Evolutionary conservation across 2,797 vertebrate genomes (phyloP).

Genomic region (Semotilus atromaculatus): DNA sequence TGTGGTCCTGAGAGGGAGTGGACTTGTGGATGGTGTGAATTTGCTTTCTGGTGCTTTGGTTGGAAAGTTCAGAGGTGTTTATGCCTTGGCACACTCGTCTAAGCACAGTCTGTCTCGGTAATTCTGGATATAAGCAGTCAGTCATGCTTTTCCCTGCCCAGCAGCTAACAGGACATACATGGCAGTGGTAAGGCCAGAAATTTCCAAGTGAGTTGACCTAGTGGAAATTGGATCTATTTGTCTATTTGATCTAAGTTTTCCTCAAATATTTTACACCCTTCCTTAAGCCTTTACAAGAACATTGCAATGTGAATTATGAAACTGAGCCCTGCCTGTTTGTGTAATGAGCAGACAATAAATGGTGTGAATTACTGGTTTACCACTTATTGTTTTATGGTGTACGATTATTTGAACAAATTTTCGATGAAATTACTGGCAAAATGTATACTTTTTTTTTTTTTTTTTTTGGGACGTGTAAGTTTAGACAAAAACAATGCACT

Average conservation of each 20-base stretch:
- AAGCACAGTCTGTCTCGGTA: constrained; percentile 48
- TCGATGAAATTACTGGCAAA: background rate
- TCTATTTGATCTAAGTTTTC: background rate
- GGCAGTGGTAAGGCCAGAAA: background rate
- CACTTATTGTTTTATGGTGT: background rate
- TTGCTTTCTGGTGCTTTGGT: constrained; percentile 45
- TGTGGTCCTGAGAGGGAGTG: constrained; percentile 1
- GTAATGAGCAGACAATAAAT: background rate
- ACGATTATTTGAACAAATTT: too few species aligned
- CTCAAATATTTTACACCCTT: background rate
- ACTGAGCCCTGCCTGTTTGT: background rate
- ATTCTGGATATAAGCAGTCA: constrained; percentile 54
- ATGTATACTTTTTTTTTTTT: background rate
- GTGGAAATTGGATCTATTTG: constrained; percentile 19
- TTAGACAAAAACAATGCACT: background rate
- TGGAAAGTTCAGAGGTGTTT: constrained; percentile 26
- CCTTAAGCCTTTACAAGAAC: background rate
- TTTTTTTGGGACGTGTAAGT: background rate
- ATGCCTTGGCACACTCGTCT: constrained; percentile 14
- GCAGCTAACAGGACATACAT: constrained; percentile 26
- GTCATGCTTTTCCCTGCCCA: constrained; percentile 46
- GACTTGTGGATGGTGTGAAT: constrained; percentile 34
- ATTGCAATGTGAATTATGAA: background rate
- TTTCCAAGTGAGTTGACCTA: constrained; percentile 1
- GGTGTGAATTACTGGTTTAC: background rate